Evolutionary conservation across 2,888 invertebrate genomes (phyloP), one percentile per base, ranked within the genome.

Genomic region (Drosophila anceps): DNA sequence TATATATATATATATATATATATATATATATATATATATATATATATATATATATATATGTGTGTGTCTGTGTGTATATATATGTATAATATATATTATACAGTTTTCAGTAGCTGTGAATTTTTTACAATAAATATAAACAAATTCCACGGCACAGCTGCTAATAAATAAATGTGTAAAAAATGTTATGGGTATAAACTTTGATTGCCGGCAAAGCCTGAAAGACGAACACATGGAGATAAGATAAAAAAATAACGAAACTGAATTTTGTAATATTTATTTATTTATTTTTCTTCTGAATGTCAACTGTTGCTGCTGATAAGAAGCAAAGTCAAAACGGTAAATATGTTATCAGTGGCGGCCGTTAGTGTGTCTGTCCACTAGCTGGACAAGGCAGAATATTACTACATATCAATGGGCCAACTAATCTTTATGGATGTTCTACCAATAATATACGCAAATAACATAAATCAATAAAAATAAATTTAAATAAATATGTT

Each of bases 301-400:
- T 90, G 84, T 90, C 90, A 85, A 86, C 81, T 61, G 29, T 63
- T 53, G 61, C 61, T 61, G 69, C 73, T 88, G 88, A 88, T 85
- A 84, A 88, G 72, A 62, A 41, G 53, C 18, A 70, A 57, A 31
- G 39, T 35, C 35, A 75, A 65, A 65, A 74, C 60, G 67, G 65
- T 81, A 81, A 80, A 61, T 63, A 18, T 54, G 50, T 65, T 65
- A 69, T 84, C 66, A 69, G 46, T 64, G 81, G 51, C 70, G 76
- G 68, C 24, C 72, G 29, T 39, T 58, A 27, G 18, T 27, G 24
- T 18, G 29, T n/a, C 41, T 51, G 65, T 51, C 59, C 62, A 55
- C 54, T 39, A 59, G 60, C 41, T 29, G 54, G 33, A 57, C 71
- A 66, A 76, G 62, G 62, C 69, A 15, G 58, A n/a, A 75, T 48